Evolutionary conservation across 2,797 vertebrate species (phyloP).

Genomic region (Gadopsis marmoratus): DNA sequence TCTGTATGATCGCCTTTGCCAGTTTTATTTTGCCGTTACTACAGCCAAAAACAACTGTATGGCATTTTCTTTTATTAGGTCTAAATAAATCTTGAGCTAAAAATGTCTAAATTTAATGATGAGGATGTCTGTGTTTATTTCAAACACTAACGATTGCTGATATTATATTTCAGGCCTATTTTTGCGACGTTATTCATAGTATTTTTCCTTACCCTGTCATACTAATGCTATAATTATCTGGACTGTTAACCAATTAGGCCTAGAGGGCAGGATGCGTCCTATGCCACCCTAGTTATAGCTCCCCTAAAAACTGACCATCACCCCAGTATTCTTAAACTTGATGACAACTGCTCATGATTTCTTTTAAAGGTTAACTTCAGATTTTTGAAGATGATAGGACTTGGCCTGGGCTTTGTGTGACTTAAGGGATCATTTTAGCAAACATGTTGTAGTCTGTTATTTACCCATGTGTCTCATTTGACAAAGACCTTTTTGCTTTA

Average conservation of each 20-base stretch:
- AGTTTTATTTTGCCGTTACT: constrained; percentile 19
- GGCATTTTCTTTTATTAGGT: constrained; percentile 30
- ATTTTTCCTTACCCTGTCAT: constrained; percentile 34
- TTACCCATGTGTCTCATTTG: background rate
- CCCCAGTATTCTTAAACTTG: background rate
- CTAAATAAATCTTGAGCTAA: constrained; percentile 29
- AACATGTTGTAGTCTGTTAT: background rate
- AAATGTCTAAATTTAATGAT: constrained; percentile 33
- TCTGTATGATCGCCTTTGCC: constrained; percentile 52
- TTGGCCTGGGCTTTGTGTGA: background rate
- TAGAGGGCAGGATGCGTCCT: constrained; percentile 21
- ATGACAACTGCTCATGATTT: background rate
- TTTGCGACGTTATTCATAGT: constrained; percentile 63
- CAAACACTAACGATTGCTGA: constrained; percentile 48
- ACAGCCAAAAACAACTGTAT: constrained; percentile 17
- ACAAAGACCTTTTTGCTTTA: background rate
- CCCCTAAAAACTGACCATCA: background rate
- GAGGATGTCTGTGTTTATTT: constrained; percentile 57
- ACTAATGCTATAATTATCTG: constrained; percentile 53
- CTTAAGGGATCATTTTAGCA: background rate
- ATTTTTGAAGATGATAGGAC: background rate
- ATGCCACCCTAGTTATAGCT: constrained; percentile 25
- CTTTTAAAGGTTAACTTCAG: background rate
- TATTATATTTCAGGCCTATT: constrained; percentile 70
- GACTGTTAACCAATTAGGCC: constrained; percentile 42